These are phyloP conservation scores for Achatina immaculata DNA, from an alignment of 1,140 invertebrate genomes.

Conservation along the genomic window DNA sequence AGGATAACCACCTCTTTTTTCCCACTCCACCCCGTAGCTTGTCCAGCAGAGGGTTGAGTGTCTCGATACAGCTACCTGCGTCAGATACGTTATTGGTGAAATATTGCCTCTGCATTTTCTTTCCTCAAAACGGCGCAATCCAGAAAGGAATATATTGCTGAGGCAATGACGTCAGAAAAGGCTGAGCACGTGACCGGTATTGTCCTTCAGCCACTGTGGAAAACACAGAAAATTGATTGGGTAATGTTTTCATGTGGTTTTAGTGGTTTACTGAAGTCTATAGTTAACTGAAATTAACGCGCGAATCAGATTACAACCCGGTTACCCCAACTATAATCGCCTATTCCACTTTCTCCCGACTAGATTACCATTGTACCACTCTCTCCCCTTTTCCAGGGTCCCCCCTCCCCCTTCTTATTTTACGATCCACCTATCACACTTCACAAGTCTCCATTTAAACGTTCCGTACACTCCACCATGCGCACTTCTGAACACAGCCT, in stretches of 20 bases:
- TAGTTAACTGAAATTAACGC: too few species aligned
- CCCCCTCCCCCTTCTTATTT: too few species aligned
- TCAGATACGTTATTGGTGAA: not conserved
- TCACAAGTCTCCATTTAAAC: too few species aligned
- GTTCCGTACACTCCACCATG: too few species aligned
- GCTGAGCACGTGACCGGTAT: conserved; percentile 20
- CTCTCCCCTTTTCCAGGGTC: too few species aligned
- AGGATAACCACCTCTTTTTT: not conserved
- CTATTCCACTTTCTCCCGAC: too few species aligned
- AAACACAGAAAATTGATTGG: conserved; percentile 26
- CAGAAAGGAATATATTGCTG: conserved; percentile 17
- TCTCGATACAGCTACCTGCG: not conserved
- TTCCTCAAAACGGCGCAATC: conserved; percentile 22
- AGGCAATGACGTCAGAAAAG: conserved; percentile 19
- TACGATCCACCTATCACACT: too few species aligned
- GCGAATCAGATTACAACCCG: too few species aligned
- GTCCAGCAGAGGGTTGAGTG: not conserved
- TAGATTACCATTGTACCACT: too few species aligned
- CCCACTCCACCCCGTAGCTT: not conserved
- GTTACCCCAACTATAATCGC: too few species aligned
- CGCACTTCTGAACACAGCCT: too few species aligned
- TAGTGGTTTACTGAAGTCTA: too few species aligned
- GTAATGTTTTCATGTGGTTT: not conserved
- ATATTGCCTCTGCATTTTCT: conserved; percentile 20
- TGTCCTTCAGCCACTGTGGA: conserved; percentile 24